phyloP scores from a whole-genome alignment of 2,113 vertebrate genomes.

The Scopus umbretta region DNA sequence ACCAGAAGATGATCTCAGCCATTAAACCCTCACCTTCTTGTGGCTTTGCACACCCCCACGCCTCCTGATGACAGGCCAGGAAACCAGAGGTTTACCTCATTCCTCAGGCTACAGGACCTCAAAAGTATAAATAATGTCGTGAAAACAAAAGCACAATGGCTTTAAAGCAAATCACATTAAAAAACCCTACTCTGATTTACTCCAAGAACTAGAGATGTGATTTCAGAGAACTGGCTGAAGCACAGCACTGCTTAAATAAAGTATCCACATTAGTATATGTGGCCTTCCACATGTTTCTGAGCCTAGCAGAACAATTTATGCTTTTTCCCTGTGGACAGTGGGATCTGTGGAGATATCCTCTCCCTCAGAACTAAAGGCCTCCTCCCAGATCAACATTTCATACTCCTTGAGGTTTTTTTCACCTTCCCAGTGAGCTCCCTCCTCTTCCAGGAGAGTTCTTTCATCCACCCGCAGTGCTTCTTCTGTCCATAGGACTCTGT shows the following conservation, averaged over 20 bases:
- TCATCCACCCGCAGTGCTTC: constrained; percentile 17
- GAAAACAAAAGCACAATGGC: not conserved
- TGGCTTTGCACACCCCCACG: not conserved
- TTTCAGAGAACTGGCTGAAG: not conserved
- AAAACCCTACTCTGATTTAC: not conserved
- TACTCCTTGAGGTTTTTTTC: constrained; percentile 19
- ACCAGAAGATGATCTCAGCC: not conserved
- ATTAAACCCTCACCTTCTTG: not conserved
- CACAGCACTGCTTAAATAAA: not conserved
- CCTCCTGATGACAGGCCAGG: not conserved
- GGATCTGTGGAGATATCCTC: not conserved
- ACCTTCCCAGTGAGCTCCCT: constrained; percentile 16
- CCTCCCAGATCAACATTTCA: not conserved
- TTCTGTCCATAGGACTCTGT: constrained; percentile 9
- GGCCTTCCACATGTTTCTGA: not conserved
- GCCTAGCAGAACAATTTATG: not conserved
- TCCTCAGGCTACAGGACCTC: not conserved
- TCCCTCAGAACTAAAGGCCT: not conserved
- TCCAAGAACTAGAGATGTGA: not conserved
- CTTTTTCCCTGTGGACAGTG: not conserved
- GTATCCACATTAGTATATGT: not conserved
- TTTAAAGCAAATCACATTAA: not conserved
- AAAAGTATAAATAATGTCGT: not conserved
- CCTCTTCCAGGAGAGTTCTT: not conserved
- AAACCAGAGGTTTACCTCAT: not conserved